Evolutionary conservation across 2,888 invertebrate genomes (phyloP), one percentile per base, ranked within the genome.

Genomic region (Rhopalosiphum nymphaeae): DNA sequence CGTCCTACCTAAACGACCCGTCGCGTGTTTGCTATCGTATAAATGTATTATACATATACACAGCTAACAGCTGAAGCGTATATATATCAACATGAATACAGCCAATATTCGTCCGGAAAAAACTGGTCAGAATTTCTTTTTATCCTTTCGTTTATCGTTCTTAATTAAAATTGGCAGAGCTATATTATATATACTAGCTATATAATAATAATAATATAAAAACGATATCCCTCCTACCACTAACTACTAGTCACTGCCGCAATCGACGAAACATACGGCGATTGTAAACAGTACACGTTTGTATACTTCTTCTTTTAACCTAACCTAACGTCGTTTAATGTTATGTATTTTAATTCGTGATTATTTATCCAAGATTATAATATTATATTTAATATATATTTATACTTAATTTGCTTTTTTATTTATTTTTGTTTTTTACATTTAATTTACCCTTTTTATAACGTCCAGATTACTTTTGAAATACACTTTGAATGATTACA

Each of bases 261-360:
- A 7, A 36, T 36, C 42, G 36, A 9, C 42, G 36, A n/a, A 36
- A 42, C 36, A 36, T 42, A 84, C 36, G 10, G 25, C 44, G n/a
- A n/a, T n/a, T 85, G 44, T 44, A 42, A 36, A 26, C 25, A 42
- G 3, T 26, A 10, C 21, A 42, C 67, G n/a, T 67, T n/a, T n/a
- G 67, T 53, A 87, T 21, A 36, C 56, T 36, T 78, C 91, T 78
- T 91, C 4, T 78, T 91, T 53, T 53, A 91, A 91, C 49, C 26
- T 78, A 91, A 67, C 49, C 78, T 53, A 91, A 49, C n/a, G 3
- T 16, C 29, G 46, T 53, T 84, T 42, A 53, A 42, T 78, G 46
- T 53, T 36, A n/a, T 91, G 53, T 49, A 78, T 78, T 91, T 91
- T 53, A 91, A 91, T 91, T 91, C 25, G 13, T 53, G 36, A 67